Evolutionary conservation across 2,797 vertebrate species (phyloP).

Genomic region (Parauchenoglanis punctatus): DNA sequence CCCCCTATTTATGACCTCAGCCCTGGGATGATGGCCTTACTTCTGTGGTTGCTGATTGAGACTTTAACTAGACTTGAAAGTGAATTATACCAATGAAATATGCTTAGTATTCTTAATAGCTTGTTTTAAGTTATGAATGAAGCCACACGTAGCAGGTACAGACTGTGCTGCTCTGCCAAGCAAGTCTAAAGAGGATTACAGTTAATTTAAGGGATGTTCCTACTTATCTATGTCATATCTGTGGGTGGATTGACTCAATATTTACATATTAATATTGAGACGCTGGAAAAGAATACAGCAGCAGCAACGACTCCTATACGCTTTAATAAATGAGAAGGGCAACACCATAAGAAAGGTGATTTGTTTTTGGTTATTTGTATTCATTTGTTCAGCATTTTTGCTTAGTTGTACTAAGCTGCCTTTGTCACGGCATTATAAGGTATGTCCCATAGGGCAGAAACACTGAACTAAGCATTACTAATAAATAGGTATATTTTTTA

Average conservation of each 20-base stretch:
- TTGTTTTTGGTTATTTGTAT: slow-evolving; percentile 13
- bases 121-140: slow-evolving; percentile 49
- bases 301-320: slow-evolving; percentile 64
- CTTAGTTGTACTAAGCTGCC: slow-evolving; percentile 9
- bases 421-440: not conserved
- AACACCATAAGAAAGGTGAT: slow-evolving; percentile 61
- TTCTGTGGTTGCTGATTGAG: slow-evolving; percentile 8
- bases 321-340: slow-evolving; percentile 62
- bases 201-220: slow-evolving; percentile 82
- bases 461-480: not conserved
- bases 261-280: slow-evolving; percentile 80
- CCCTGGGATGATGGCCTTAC: not conserved
- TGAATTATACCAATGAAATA: slow-evolving; percentile 42
- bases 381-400: slow-evolving; percentile 34
- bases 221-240: slow-evolving; percentile 69
- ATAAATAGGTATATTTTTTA: not conserved
- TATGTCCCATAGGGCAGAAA: slow-evolving; percentile 3
- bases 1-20: not conserved
- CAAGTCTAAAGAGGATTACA: slow-evolving; percentile 79
- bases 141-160: slow-evolving; percentile 62
- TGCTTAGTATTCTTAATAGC: slow-evolving; percentile 4
- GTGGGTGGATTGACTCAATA: slow-evolving; percentile 72
- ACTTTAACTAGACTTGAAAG: slow-evolving; percentile 35
- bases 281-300: slow-evolving; percentile 63
- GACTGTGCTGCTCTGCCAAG: slow-evolving; percentile 61